Evolutionary conservation across 2,797 vertebrate species (phyloP), one percentile per base, ranked within the genome.

Genomic region (Melanotaenia pygmaea): DNA sequence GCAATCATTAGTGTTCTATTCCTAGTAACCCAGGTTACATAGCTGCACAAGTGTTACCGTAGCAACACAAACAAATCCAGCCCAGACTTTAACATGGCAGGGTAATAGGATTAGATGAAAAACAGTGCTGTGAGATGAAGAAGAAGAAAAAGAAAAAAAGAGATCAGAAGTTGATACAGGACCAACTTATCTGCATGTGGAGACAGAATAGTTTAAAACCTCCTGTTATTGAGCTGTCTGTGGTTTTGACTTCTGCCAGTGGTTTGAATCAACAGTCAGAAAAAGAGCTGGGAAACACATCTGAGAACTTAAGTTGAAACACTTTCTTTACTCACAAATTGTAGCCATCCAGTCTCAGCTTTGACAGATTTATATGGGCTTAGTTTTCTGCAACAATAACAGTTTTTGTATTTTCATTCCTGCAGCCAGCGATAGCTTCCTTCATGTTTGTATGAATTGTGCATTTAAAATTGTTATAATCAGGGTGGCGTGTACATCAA

Each of bases 21-120:
- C n/a, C 59, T 28, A 1, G 86, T 87, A 72, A 76, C 83, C 79
- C 77, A 0, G 69, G 83, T 84, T 74, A 86, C 75, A 1, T 60
- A 56, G 74, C 73, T 22, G 72, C 59, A 53, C 50, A 51, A 1
- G 56, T 45, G 78, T 85, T 67, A 56, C 81, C 34, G 3, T 73
- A 40, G 74, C 85, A 59, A 81, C 72, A 0, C 73, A 81, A 85
- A 87, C 83, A 85, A 76, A 80, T 76, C 43, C 60, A 63, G 24
- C 30, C 6, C 38, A 37, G 38, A 9, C 5, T 3, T 65, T 13
- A 3, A 53, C 22, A 57, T 14, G 60, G 47, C 28, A n/a, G 58
- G 59, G 38, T 32, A 43, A 69, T 6, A 9, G 9, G 26, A 59
- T 59, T 40, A 64, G 40, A 67, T 63, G 51, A 54, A 32, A 54